phyloP scores from a whole-genome alignment of 2,113 vertebrate genomes.

The Passer domesticus region DNA sequence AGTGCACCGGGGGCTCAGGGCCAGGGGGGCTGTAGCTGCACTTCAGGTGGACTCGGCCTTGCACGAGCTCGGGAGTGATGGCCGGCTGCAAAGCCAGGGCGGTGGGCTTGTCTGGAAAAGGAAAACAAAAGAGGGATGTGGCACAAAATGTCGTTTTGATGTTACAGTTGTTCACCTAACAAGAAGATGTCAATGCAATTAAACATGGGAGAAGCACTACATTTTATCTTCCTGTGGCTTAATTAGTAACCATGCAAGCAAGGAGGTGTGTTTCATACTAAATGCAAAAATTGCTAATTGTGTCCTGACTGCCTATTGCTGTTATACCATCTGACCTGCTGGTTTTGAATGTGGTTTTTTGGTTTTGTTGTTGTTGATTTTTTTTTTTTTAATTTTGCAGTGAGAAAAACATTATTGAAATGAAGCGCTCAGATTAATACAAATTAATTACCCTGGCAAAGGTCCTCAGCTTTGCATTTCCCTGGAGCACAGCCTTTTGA shows the following conservation, averaged over 20 bases:
- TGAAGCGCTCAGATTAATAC: background rate
- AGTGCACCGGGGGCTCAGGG: conserved; percentile 37
- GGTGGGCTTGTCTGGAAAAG: background rate
- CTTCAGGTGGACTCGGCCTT: conserved; percentile 68
- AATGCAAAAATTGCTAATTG: background rate
- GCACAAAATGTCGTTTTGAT: background rate
- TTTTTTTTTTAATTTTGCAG: background rate
- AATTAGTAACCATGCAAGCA: background rate
- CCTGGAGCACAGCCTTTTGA: conserved; percentile 64
- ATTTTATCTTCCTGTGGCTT: background rate
- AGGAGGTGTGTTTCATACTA: background rate
- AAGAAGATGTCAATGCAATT: background rate
- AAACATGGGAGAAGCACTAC: background rate
- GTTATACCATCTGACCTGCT: background rate
- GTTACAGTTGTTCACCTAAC: background rate
- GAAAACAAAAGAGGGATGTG: background rate
- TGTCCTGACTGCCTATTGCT: background rate
- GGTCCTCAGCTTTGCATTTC: conserved; percentile 67
- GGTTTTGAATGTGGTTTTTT: background rate
- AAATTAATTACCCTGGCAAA: conserved; percentile 73
- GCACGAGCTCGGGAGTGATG: conserved; percentile 64
- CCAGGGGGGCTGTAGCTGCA: conserved; percentile 65
- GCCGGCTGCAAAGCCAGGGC: background rate
- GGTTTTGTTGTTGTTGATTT: too few species aligned
- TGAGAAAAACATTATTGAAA: background rate